Evolutionary conservation across 1,140 invertebrate species (phyloP).

Genomic region (Thaumetopoea pityocampa): DNA sequence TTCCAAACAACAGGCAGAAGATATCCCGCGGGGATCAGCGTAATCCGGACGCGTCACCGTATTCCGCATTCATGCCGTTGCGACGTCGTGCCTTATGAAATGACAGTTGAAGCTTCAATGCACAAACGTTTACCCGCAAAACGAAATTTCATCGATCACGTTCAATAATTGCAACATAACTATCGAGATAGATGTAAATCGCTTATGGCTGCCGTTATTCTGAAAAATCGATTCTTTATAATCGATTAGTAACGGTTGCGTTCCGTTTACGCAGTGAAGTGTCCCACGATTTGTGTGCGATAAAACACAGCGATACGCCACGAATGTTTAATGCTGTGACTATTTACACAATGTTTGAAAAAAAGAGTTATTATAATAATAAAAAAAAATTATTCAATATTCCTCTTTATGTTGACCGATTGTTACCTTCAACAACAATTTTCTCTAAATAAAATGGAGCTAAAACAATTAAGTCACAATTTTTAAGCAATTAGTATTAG

Average conservation of each 20-base stretch:
- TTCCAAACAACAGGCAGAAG: slow-evolving; percentile 1
- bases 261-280: slow-evolving; percentile 54
- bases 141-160: slow-evolving; percentile 65
- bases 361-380: no score
- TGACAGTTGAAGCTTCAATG: slow-evolving; percentile 65
- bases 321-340: no score
- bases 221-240: slow-evolving; percentile 64
- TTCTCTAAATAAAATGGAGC: no score
- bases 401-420: no score
- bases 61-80: slow-evolving; percentile 41
- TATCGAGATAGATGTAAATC: slow-evolving; percentile 68
- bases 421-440: no score
- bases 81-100: slow-evolving; percentile 66
- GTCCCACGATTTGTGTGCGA: slow-evolving; percentile 56
- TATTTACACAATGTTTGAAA: no score
- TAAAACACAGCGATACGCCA: slow-evolving; percentile 18
- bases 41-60: slow-evolving; percentile 38
- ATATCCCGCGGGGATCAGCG: slow-evolving; percentile 29
- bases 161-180: slow-evolving; percentile 62
- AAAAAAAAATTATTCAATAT: no score
- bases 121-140: slow-evolving; percentile 60
- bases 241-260: slow-evolving; percentile 64
- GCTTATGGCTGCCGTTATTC: slow-evolving; percentile 62
- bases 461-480: no score
- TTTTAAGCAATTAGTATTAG: no score